Evolutionary conservation across 1,140 invertebrate species (phyloP).

Genomic region (Drosophila trapezifrons): DNA sequence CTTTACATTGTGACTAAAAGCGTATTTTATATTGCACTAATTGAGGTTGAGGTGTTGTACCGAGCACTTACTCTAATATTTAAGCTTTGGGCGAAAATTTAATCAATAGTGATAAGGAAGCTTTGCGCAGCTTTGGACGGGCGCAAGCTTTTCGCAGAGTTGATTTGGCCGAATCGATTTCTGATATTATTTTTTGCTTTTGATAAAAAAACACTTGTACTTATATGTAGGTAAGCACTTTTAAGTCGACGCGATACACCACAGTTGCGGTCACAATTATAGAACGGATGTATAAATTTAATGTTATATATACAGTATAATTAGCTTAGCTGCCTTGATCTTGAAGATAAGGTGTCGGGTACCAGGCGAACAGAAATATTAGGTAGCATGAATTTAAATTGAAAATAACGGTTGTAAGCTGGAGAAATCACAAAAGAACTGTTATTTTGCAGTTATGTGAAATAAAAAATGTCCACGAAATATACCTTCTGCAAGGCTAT

Average conservation of each 20-base stretch:
- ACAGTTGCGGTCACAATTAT: neutral
- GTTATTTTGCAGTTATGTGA: too few species aligned
- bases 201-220: slow-evolving; percentile 8
- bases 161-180: slow-evolving; percentile 40
- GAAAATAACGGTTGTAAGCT: too few species aligned
- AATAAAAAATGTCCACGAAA: too few species aligned
- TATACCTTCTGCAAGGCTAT: too few species aligned
- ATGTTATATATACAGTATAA: too few species aligned
- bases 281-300: neutral
- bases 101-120: slow-evolving; percentile 53
- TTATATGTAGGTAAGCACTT: neutral
- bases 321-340: too few species aligned
- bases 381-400: too few species aligned
- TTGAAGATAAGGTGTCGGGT: too few species aligned
- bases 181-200: slow-evolving; percentile 1
- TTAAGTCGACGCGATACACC: neutral
- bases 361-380: too few species aligned
- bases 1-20: slow-evolving; percentile 35
- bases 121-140: slow-evolving; percentile 22
- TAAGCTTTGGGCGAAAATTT: slow-evolving; percentile 40
- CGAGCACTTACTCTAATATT: slow-evolving; percentile 30
- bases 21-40: slow-evolving; percentile 19
- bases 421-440: too few species aligned
- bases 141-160: slow-evolving; percentile 31
- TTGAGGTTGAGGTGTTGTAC: slow-evolving; percentile 38